Evolutionary conservation across 1,140 invertebrate genomes (phyloP).

Genomic region (Anoplophora glabripennis): DNA sequence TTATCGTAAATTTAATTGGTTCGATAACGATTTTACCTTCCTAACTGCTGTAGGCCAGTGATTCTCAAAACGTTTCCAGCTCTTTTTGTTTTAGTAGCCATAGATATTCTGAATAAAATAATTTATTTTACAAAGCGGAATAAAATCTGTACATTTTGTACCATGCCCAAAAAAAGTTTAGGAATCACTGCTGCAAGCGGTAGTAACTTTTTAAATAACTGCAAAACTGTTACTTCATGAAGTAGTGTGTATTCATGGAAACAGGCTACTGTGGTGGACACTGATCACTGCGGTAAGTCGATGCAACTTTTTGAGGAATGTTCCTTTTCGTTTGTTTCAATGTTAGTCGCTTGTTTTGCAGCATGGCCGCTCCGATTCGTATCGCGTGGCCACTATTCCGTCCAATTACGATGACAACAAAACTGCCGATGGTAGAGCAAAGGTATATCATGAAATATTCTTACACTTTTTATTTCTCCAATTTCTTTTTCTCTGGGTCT

Average conservation of each 20-base stretch:
- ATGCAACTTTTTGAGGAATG: constrained; percentile 7
- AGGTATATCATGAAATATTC: constrained; percentile 60
- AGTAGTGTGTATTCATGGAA: background rate
- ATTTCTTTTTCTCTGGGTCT: too few relatives aligned
- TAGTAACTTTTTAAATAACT: background rate
- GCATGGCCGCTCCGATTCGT: constrained; percentile 91
- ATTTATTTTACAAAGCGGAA: too few relatives aligned
- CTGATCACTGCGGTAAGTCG: constrained; percentile 10
- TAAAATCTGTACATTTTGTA: too few relatives aligned
- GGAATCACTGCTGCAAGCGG: too few relatives aligned
- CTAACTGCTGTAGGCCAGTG: too few relatives aligned
- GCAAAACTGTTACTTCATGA: background rate
- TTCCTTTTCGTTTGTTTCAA: constrained; percentile 17
- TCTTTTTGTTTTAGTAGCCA: too few relatives aligned
- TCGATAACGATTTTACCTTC: too few relatives aligned
- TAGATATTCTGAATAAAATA: too few relatives aligned
- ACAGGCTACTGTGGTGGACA: background rate
- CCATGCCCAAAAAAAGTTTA: background rate
- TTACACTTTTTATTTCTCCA: constrained; percentile 6
- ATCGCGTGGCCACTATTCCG: constrained; percentile 87
- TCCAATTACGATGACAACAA: constrained; percentile 88
- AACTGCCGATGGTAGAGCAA: constrained; percentile 87
- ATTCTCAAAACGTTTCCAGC: too few relatives aligned
- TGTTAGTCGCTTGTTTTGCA: constrained; percentile 56
- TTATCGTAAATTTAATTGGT: too few relatives aligned